Evolutionary conservation across 1,140 invertebrate genomes (phyloP), one percentile per base, ranked within the genome.

Genomic region (Idris sp.): DNA sequence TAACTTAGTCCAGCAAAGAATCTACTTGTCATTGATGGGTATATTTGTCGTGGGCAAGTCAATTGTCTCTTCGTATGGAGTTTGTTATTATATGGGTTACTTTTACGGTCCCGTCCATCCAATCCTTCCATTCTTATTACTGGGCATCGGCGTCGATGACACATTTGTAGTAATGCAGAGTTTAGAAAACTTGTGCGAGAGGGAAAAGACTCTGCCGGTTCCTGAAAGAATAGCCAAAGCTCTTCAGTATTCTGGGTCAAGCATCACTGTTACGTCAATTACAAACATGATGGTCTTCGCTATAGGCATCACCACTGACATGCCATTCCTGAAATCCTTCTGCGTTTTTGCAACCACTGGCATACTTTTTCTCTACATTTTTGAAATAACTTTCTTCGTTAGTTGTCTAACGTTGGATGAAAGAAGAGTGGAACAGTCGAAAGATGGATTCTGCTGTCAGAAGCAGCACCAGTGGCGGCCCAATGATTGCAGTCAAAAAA

Each of bases 211-310:
- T 0, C 59, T 75, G 2, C 68, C 76, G 6, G 78, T 88, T 15
- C 72, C 83, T 0, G 75, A 84, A 41, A 79, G 86, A 9, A 86
- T 90, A 31, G 89, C 83, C 54, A 80, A 79, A 44, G 78, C 87
- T n/a, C 64, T 89, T 7, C 84, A 89, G 49, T 86, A 89, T 53
- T 90, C 91, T 26, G 92, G 92, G 1, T 67, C 53, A 7, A 92
- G 91, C 6, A 90, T 93, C 46, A 92, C 92, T 0, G 90, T 92
- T 4, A 92, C 92, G 1, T 92, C 91, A 2, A 77, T 92, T n/a
- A 93, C 92, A 1, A 91, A 93, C 79, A 86, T 91, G 53, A 87
- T 90, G 5, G 91, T 91, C 2, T 92, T 93, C 77, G 89, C 87
- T 14, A 91, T 93, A 44, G 92, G 92, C 8, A 88, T 91, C 11